Evolutionary conservation across 2,113 vertebrate species (phyloP).

Genomic region (Pluvialis apricaria): DNA sequence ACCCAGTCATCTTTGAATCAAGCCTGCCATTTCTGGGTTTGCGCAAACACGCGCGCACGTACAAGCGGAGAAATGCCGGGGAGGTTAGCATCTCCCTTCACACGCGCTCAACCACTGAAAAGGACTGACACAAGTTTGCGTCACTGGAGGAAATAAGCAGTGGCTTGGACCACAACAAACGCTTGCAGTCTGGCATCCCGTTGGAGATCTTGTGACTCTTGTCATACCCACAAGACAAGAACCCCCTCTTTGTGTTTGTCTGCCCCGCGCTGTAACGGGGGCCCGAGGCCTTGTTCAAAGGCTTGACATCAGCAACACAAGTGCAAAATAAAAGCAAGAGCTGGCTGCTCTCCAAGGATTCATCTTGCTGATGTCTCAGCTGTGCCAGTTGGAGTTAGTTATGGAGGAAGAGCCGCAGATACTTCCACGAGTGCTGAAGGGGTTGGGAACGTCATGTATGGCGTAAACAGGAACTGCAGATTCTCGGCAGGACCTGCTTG

Average conservation of each 20-base stretch:
- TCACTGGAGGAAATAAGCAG: neutral
- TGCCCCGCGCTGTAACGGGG: accelerated
- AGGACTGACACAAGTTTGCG: neutral
- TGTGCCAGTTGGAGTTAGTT: conserved; percentile 24
- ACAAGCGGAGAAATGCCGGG: accelerated
- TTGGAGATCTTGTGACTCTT: conserved; percentile 16
- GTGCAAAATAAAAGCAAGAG: neutral
- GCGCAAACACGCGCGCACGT: neutral
- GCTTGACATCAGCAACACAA: neutral
- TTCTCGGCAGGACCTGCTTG: neutral
- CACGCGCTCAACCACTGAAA: neutral
- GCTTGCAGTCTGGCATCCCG: neutral
- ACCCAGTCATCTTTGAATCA: neutral
- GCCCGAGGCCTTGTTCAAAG: neutral
- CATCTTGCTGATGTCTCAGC: neutral
- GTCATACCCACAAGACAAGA: neutral
- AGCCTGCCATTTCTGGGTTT: neutral
- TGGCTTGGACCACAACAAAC: conserved; percentile 34
- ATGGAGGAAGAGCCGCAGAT: neutral
- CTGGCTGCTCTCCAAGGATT: conserved; percentile 27
- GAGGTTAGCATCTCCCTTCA: neutral
- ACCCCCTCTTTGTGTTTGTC: neutral
- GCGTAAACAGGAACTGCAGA: neutral
- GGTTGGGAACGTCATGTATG: neutral
- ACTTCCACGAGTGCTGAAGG: neutral